These are phyloP conservation scores for Gnatocerus cornutus DNA, from an alignment of 2,888 invertebrate species.

Conservation along the genomic window DNA sequence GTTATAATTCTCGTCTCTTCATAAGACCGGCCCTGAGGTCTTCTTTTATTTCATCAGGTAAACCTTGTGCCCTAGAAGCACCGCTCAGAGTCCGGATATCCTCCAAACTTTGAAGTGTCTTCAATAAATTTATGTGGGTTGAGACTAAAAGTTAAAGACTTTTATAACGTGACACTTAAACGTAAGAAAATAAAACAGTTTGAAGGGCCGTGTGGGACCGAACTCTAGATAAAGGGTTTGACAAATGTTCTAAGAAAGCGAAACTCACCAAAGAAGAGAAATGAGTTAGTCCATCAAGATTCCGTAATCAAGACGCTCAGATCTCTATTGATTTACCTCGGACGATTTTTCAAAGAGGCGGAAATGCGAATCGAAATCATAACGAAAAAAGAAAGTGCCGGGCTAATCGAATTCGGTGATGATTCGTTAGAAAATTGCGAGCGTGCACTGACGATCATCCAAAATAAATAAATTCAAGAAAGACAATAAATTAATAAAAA, in stretches of 20 bases:
- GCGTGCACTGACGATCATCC: no score
- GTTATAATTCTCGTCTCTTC: no score
- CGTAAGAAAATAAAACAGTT: constrained; percentile 40
- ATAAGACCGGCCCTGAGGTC: no score
- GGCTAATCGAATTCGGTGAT: constrained; percentile 5
- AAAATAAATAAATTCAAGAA: no score
- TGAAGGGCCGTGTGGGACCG: constrained; percentile 33
- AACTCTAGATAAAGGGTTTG: constrained; percentile 38
- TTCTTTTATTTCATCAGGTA: constrained; percentile 15
- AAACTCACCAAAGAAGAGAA: constrained; percentile 31
- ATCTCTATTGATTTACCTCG: constrained; percentile 32
- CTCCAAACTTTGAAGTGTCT: constrained; percentile 18
- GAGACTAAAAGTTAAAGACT: constrained; percentile 36
- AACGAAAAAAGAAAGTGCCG: constrained; percentile 6
- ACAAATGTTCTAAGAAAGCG: constrained; percentile 36
- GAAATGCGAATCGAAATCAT: constrained; percentile 15
- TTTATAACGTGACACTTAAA: constrained; percentile 36
- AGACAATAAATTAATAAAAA: no score
- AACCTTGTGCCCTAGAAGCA: background rate
- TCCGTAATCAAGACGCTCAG: constrained; percentile 25
- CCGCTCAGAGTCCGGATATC: constrained; percentile 12
- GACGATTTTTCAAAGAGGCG: constrained; percentile 24
- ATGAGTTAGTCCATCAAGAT: constrained; percentile 25
- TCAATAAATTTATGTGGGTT: constrained; percentile 31
- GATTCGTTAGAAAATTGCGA: no score